Base-by-base conservation (phyloP, 1,140 invertebrate genomes). In the Eciton burchellii region DNA sequence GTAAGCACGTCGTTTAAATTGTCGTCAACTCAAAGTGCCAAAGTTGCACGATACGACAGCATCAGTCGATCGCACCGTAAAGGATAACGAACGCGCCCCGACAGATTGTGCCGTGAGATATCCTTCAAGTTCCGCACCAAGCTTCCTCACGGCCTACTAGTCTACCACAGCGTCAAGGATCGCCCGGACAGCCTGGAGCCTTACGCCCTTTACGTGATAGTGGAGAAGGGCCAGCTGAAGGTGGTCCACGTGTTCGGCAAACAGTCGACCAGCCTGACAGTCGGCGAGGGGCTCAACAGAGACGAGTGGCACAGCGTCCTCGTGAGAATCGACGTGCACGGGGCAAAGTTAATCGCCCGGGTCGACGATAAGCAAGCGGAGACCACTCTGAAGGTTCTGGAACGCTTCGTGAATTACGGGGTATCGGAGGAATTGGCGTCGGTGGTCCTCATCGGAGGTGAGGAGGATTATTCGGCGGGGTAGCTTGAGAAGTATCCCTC, bases 191-290 rank as follows among this genome's bases (percentile, higher is more conserved):
- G 96, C 66, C 94, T 96, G 14, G 96, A 96, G 87, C 97, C 97
- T 12, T 98, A 98, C 90, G 97, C 97, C 73, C 94, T 98, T 24
- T 98, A 98, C 92, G 97, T 98, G 47, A 98, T 98, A 88, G 96
- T 98, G 29, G 97, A 98, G 91, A 98, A 98, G 91, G 97, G 97
- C 29, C 97, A 98, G 92, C 92, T 98, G 14, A 98, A 98, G 94
- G 96, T 98, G 62, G 97, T 98, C n/a, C 97, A 98, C 91, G 97
- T 98, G 21, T 98, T 97, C 93, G 97, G 97, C 1, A 97, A 98
- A 92, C 96, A 97, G 91, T 96, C 97, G 60, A 97, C 97, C 6
- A 97, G 97, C 77, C 83, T 98, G 52, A 97, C 97, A 3, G 97
- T 98, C n/a, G 97, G 97, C 47, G 95, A 97, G 92, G 98, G 97